Base-by-base conservation (phyloP, 2,797 vertebrate species). In the Pseudochaenichthys georgianus region DNA sequence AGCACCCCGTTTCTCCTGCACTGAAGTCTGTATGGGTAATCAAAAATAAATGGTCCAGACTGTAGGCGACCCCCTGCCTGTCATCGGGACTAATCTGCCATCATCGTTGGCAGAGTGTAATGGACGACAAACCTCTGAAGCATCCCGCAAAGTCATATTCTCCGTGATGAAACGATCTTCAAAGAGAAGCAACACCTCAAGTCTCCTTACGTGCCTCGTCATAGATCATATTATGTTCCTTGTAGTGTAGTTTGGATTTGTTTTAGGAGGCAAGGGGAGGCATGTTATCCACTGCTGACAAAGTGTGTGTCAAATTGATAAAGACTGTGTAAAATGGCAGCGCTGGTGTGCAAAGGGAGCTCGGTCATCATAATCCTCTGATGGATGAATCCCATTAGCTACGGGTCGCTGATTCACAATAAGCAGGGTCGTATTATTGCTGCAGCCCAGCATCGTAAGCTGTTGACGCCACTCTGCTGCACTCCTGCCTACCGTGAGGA, bases 341-440 rank as follows among this genome's bases (percentile, higher is more conserved):
- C 19, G 58, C 54, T 52, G 53, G 48, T 76, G 74, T 83, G 81
- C 67, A 89, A 88, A 89, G 66, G 80, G 61, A 88, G 84, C 67
- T 47, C 52, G 69, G 82, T 89, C 83, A 88, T 85, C 77, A 81
- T 92, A 84, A 89, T 87, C 81, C 78, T 86, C 66, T 85, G 87
- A 90, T 84, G 85, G 80, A 83, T 81, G 69, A 89, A 93, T 93
- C 86, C 82, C 83, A 92, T 93, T 92, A 93, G 87, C 79, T 21
- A 89, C n/a, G 84, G 87, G 74, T 90, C 84, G 23, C 34, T 92
- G 85, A 89, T 46, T 92, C 79, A 89, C 85, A 92, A 92, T 87
- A 77, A 80, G 64, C 84, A 57, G 69, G 87, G 87, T 93, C 89
- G 91, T 75, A 84, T 92, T 86, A 81, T 84, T 81, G 73, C 77